These are phyloP conservation scores for Adoxophyes honmai DNA, from an alignment of 1,140 invertebrate species.

Conservation along the genomic window DNA sequence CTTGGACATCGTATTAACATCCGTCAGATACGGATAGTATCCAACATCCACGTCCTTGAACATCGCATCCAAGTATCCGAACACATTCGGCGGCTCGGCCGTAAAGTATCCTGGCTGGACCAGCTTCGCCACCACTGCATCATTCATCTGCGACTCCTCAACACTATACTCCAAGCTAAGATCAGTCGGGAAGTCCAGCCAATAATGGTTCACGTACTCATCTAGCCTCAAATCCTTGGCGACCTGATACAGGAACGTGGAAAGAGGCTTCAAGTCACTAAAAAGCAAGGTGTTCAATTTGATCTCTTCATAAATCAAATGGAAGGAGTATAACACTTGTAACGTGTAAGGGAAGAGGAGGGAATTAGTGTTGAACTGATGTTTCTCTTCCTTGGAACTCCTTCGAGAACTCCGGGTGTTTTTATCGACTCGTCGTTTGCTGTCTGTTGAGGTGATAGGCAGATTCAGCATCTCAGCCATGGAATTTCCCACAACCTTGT, in stretches of 20 bases:
- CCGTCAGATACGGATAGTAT: conserved; percentile 84
- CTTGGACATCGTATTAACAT: conserved; percentile 84
- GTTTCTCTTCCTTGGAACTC: background rate
- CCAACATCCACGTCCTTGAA: conserved; percentile 72
- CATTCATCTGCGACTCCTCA: conserved; percentile 68
- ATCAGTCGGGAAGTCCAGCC: conserved; percentile 88
- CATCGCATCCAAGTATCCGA: conserved; percentile 82
- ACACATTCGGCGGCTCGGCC: conserved; percentile 83
- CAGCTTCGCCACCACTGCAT: conserved; percentile 79
- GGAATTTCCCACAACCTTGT: conserved; percentile 51
- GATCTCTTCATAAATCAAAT: conserved; percentile 94
- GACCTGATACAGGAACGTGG: conserved; percentile 86
- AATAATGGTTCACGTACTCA: conserved; percentile 89
- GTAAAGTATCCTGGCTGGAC: conserved; percentile 80
- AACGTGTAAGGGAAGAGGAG: conserved; percentile 86
- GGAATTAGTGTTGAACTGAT: conserved; percentile 81
- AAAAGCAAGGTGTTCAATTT: conserved; percentile 87
- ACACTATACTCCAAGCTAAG: conserved; percentile 64
- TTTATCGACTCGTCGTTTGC: conserved; percentile 26
- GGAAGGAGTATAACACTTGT: conserved; percentile 87
- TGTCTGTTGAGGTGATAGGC: conserved; percentile 13
- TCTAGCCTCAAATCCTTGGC: conserved; percentile 86
- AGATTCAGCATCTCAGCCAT: conserved; percentile 59
- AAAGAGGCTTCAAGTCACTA: conserved; percentile 83
- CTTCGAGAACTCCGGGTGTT: conserved; percentile 39